Evolutionary conservation across 2,888 invertebrate genomes (phyloP), one percentile per base, ranked within the genome.

Genomic region (Magallana nippona): DNA sequence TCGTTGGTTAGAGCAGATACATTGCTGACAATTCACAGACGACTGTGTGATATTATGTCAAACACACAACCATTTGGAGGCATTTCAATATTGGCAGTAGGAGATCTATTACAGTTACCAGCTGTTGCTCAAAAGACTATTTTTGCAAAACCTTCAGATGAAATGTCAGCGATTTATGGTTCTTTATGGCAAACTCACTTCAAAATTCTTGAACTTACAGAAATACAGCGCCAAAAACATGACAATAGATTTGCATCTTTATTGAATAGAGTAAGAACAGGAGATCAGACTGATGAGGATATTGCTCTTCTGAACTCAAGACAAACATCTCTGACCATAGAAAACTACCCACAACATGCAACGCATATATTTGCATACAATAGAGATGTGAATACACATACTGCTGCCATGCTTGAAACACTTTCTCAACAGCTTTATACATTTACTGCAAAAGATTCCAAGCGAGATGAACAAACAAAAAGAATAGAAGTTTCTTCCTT

Each of bases 151-250:
- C 79, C 82, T 78, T 44, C 44, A 32, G 79, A 82, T 62, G 82
- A 82, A 79, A 82, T 78, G 79, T 58, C 60, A 1, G 78, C 82
- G 15, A 78, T 82, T 22, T 82, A 78, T 82, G 82, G 82, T 13
- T 82, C 44, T 78, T 22, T 79, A 55, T 87, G 87, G 87, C 55
- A 71, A 82, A 82, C 71, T 11, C 83, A 84, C 44, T 87, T 87
- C 58, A n/a, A 84, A 78, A 84, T 87, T 55, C 58, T 84, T 56
- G 84, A 87, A 71, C 80, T 87, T 1, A 86, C 86, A 84, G 85
- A 87, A 82, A 85, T 86, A 55, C 83, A 84, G 57, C 81, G 85
- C 62, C 88, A 86, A 80, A 85, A 88, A 85, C 78, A 83, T 86
- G 85, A 85, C 82, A 56, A 32, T 22, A 56, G 55, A 10, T 85